Conservation (phyloP, 30 jellyfish, hydroid and myxozoan genomes). For the Turritopsis rubra region DNA sequence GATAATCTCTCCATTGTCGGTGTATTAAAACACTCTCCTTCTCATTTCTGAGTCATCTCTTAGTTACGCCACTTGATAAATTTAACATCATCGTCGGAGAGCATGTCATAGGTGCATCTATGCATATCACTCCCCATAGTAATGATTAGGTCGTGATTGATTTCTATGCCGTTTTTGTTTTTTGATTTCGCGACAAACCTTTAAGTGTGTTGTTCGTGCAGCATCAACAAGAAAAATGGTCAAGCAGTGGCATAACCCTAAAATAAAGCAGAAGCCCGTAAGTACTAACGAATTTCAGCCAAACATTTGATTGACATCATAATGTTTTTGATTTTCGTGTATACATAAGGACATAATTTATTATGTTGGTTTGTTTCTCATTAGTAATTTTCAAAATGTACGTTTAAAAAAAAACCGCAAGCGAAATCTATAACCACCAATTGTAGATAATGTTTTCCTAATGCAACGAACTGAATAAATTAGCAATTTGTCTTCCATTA, state of each 20-base stretch:
- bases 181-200: neutral
- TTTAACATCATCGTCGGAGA: neutral
- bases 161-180: neutral
- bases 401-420: neutral
- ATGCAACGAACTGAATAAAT: too few relatives aligned
- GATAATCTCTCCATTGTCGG: neutral
- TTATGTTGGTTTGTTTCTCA: neutral
- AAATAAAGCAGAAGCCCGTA: slow-evolving; percentile 23
- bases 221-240: neutral
- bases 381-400: neutral
- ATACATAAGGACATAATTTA: neutral
- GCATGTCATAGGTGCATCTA: neutral
- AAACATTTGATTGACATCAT: neutral
- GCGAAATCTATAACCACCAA: neutral
- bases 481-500: too few relatives aligned
- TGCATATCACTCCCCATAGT: neutral
- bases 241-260: slow-evolving; percentile 26
- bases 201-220: neutral
- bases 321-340: neutral
- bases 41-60: neutral
- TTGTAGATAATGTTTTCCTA: too few relatives aligned
- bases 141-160: neutral
- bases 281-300: neutral
- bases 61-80: neutral
- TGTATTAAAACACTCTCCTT: neutral